Conservation (phyloP, 2,888 invertebrate genomes). For the Cataglyphis cursor region DNA sequence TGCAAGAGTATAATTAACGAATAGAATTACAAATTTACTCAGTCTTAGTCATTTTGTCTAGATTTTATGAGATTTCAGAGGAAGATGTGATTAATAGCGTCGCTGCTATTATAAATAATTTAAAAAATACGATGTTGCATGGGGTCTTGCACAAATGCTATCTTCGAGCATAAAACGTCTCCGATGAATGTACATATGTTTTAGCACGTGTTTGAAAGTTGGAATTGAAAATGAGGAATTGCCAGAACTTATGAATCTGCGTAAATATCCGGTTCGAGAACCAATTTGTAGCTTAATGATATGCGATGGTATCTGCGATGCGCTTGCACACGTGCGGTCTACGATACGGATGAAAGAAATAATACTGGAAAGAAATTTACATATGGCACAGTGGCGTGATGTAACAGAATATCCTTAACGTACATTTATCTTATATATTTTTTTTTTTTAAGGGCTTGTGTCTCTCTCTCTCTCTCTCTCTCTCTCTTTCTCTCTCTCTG, state of each 20-base stretch:
- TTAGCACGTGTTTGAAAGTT: slow-evolving; percentile 37
- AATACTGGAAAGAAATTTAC: background rate
- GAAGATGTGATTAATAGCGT: background rate
- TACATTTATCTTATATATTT: background rate
- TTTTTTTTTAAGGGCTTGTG: background rate
- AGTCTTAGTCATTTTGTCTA: background rate
- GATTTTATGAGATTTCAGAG: background rate
- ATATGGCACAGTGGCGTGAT: background rate
- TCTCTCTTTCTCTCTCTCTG: background rate
- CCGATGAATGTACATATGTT: background rate
- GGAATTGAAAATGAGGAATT: background rate
- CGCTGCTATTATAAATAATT: slow-evolving; percentile 16
- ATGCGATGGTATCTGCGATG: background rate
- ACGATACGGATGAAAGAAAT: background rate
- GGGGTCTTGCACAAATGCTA: background rate
- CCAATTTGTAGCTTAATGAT: background rate
- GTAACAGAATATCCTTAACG: background rate
- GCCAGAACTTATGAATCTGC: background rate
- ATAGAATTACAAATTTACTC: background rate
- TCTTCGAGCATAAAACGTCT: background rate
- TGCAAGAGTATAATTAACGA: background rate
- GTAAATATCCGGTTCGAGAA: background rate
- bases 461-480: no score
- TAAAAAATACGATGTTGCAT: slow-evolving; percentile 6
- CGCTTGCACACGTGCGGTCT: background rate